Base-by-base conservation (phyloP, 1,140 invertebrate genomes). In the Drosophila lacertosa region DNA sequence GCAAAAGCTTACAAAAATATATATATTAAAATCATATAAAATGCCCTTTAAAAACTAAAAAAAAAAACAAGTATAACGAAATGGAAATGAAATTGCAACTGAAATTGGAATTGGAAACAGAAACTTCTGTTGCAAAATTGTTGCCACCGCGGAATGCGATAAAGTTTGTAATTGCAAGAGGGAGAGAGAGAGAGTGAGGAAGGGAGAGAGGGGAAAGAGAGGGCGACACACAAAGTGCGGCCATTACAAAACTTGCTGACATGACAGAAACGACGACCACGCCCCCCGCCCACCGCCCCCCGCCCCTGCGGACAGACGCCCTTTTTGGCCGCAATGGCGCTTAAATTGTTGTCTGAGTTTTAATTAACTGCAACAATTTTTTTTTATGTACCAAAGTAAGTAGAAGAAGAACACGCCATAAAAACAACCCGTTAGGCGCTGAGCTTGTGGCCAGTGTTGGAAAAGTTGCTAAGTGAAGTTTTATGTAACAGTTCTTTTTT, bases 111-210 rank as follows among this genome's bases (percentile, higher is more conserved):
- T 32, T 10, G 18, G 47, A n/a, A 7, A 15, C 35, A 37, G 11
- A 13, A 24, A 18, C 16, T 39, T 26, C 26, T 32, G 15, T 44
- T 58, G 54, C 39, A 53, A 24, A 16, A 45, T 50, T 55, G 39
- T 39, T 55, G 60, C 37, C 51, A 54, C 13, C 18, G 16, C 55
- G 29, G 29, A 64, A 64, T 51, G 58, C 45, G 45, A 37, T 55
- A 57, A 64, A 64, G 39, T 64, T 64, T 64, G 55, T 57, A 64
- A 64, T 64, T 64, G 57, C 62, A 55, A 45, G 39, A 29, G 32
- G 9, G 16, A 33, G 15, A 7, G 29, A 48, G 26, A 26, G 5
- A 26, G 24, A 26, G 16, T 18, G 47, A 33, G 4, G 11, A 29
- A 32, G 4, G 7, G 24, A 6, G 5, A 24, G 57, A 13, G 18